Conservation (phyloP, 2,113 vertebrate genomes). For the Connochaetes taurinus region DNA sequence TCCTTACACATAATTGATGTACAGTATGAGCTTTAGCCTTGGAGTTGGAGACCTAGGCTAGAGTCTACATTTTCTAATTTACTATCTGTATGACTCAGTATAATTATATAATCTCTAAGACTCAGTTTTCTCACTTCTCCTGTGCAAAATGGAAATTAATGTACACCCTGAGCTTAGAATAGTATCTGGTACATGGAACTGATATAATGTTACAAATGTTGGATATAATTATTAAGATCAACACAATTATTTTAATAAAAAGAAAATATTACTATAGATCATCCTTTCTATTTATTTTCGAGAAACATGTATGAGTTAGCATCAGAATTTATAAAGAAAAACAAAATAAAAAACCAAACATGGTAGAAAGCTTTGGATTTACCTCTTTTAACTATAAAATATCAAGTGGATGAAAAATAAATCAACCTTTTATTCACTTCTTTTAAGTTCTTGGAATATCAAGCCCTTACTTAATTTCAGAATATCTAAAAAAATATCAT, state of each 20-base stretch:
- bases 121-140: background rate
- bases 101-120: background rate
- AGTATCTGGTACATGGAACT: background rate
- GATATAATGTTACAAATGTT: background rate
- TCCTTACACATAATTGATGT: background rate
- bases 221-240: background rate
- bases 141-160: background rate
- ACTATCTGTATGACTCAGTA: background rate
- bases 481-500: background rate
- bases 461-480: background rate
- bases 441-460: background rate
- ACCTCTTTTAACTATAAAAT: background rate
- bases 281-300: background rate
- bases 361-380: background rate
- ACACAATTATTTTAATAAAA: background rate
- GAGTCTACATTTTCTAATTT: background rate
- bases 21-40: background rate
- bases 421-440: background rate
- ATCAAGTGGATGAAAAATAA: background rate
- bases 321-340: background rate
- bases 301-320: background rate
- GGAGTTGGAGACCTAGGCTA: background rate
- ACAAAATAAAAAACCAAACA: background rate
- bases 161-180: background rate
- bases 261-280: background rate